phyloP scores from a whole-genome alignment of 1,140 invertebrate species.

The Eueides isabella region DNA sequence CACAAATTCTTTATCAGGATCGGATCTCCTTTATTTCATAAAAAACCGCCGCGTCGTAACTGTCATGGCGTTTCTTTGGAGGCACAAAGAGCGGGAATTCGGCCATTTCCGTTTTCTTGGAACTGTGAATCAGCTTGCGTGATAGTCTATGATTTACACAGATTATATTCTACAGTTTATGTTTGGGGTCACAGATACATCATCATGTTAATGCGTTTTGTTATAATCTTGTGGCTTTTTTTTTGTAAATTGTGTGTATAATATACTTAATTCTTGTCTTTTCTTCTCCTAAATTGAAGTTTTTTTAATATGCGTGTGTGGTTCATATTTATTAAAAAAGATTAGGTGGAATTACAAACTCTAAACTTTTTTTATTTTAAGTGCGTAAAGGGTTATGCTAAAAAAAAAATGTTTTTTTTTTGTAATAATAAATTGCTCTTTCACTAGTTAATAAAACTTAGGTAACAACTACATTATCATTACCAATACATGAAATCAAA shows the following conservation, averaged over 20 bases:
- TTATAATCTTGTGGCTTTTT: constrained; percentile 8
- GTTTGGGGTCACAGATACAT: constrained; percentile 38
- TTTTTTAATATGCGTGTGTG: neutral
- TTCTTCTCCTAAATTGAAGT: too few relatives aligned
- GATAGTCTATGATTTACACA: constrained; percentile 69
- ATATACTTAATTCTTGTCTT: constrained; percentile 35
- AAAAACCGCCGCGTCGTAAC: constrained; percentile 6
- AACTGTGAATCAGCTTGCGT: constrained; percentile 70
- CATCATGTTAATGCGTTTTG: constrained; percentile 41
- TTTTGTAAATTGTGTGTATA: constrained; percentile 19
- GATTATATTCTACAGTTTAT: constrained; percentile 52
- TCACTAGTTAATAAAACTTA: too few relatives aligned
- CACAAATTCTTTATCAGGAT: constrained; percentile 21
- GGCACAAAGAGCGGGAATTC: constrained; percentile 64
- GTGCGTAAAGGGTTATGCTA: too few relatives aligned
- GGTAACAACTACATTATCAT: too few relatives aligned
- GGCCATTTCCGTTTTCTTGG: constrained; percentile 73
- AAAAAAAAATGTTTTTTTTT: too few relatives aligned
- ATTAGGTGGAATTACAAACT: neutral
- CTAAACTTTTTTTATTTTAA: neutral
- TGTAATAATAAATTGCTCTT: too few relatives aligned
- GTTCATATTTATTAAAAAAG: neutral
- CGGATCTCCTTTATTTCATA: constrained; percentile 14
- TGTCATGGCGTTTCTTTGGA: constrained; percentile 42
- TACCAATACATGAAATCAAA: too few relatives aligned